These are phyloP conservation scores for Cyrtodaria siliqua DNA, from an alignment of 2,888 invertebrate genomes.

Conservation along the genomic window DNA sequence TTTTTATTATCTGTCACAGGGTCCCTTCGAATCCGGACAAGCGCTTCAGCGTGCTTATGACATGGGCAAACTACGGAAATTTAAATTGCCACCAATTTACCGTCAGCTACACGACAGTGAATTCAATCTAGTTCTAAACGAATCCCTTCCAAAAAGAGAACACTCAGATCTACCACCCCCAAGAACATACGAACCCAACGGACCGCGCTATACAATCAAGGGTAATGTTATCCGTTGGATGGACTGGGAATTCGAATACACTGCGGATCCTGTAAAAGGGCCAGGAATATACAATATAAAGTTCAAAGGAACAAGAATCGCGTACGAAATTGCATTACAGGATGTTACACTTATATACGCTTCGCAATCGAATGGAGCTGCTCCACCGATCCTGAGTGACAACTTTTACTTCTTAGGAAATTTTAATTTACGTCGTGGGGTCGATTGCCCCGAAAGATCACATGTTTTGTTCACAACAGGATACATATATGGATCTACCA, in stretches of 20 bases:
- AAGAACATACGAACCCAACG: conserved; percentile 62
- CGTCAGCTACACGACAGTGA: conserved; percentile 6
- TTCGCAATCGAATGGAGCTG: conserved; percentile 64
- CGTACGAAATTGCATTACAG: conserved; percentile 74
- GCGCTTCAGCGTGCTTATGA: conserved; percentile 53
- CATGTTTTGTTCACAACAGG: conserved; percentile 40
- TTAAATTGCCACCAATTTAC: conserved; percentile 54
- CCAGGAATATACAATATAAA: conserved; percentile 63
- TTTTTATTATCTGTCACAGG: conserved; percentile 65
- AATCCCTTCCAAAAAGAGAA: conserved; percentile 42
- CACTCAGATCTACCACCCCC: conserved; percentile 65
- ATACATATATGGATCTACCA: conserved; percentile 30
- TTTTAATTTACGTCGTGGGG: conserved; percentile 54
- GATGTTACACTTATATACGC: conserved; percentile 70
- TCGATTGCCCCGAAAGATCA: conserved; percentile 72
- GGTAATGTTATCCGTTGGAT: conserved; percentile 70
- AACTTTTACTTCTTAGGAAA: conserved; percentile 63
- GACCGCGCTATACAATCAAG: conserved; percentile 67
- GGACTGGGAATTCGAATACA: conserved; percentile 73
- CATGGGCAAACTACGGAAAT: conserved; percentile 43
- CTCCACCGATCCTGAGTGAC: conserved; percentile 60
- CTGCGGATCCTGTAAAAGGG: conserved; percentile 61
- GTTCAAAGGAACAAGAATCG: conserved; percentile 68
- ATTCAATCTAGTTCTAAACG: conserved; percentile 29
- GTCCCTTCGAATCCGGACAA: conserved; percentile 53